phyloP scores from a whole-genome alignment of 1,140 invertebrate species.

The Halesus radiatus region DNA sequence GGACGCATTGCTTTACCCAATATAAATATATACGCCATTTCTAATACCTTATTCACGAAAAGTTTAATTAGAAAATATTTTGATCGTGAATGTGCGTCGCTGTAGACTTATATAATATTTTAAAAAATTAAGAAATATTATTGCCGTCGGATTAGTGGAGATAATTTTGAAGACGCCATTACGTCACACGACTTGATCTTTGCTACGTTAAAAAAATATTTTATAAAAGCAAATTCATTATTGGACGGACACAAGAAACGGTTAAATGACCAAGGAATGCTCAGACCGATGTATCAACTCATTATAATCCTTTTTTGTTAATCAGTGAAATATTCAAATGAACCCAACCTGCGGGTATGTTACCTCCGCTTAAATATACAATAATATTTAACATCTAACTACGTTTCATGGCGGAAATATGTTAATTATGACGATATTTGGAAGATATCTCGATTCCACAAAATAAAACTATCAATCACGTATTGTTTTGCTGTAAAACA shows the following conservation, averaged over 20 bases:
- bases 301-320: conserved; percentile 38
- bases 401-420: conserved; percentile 29
- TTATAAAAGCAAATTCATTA: no score
- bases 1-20: no score
- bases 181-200: conserved; percentile 3
- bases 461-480: conserved; percentile 15
- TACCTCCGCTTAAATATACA: not conserved
- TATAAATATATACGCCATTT: no score
- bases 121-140: no score
- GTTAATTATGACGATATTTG: conserved; percentile 4
- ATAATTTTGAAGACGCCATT: not conserved
- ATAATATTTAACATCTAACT: conserved; percentile 12
- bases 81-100: no score
- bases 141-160: not conserved
- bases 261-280: no score
- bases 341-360: not conserved
- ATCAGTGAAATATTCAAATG: conserved; percentile 35
- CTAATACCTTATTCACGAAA: no score
- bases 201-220: not conserved
- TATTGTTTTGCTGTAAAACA: conserved; percentile 1
- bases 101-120: no score
- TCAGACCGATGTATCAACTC: not conserved
- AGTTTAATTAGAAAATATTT: no score
- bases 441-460: conserved; percentile 4
- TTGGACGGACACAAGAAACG: no score